Evolutionary conservation across 2,888 invertebrate species (phyloP).

Genomic region (Sinopyrophorus schimmeli): DNA sequence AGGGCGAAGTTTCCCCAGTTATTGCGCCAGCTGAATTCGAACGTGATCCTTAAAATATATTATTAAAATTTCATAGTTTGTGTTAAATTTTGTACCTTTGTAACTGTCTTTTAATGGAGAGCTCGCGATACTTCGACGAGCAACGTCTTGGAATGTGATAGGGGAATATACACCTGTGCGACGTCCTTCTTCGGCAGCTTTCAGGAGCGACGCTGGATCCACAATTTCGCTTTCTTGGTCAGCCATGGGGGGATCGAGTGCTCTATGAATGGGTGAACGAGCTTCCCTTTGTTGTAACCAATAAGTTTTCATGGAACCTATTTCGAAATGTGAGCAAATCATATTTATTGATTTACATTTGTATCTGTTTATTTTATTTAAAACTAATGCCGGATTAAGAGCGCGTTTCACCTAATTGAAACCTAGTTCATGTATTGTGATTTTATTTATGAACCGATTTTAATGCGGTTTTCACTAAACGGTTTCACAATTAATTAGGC

Average conservation of each 20-base stretch:
- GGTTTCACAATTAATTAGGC: no score
- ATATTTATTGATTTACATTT: no score
- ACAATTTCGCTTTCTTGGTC: conserved; percentile 30
- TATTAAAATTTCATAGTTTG: not conserved
- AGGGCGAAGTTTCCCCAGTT: conserved; percentile 42
- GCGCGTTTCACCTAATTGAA: no score
- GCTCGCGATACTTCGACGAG: conserved; percentile 75
- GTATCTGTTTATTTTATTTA: no score
- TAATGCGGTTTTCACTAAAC: no score
- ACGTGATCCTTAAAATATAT: conserved; percentile 64
- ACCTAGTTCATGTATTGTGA: no score
- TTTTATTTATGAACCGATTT: no score
- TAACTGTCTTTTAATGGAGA: conserved; percentile 65
- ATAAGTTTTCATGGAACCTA: conserved; percentile 85
- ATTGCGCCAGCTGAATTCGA: conserved; percentile 71
- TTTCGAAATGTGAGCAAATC: no score
- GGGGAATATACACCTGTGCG: conserved; percentile 73
- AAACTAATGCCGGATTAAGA: no score
- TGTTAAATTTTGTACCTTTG: conserved; percentile 45
- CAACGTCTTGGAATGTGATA: conserved; percentile 82
- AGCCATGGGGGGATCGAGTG: conserved; percentile 36
- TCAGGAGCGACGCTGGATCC: no score
- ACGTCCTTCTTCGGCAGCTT: conserved; percentile 56
- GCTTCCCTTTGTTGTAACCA: conserved; percentile 79
- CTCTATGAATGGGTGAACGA: conserved; percentile 58